These are phyloP conservation scores for Alauda arvensis DNA, from an alignment of 2,797 vertebrate genomes.

Conservation along the genomic window DNA sequence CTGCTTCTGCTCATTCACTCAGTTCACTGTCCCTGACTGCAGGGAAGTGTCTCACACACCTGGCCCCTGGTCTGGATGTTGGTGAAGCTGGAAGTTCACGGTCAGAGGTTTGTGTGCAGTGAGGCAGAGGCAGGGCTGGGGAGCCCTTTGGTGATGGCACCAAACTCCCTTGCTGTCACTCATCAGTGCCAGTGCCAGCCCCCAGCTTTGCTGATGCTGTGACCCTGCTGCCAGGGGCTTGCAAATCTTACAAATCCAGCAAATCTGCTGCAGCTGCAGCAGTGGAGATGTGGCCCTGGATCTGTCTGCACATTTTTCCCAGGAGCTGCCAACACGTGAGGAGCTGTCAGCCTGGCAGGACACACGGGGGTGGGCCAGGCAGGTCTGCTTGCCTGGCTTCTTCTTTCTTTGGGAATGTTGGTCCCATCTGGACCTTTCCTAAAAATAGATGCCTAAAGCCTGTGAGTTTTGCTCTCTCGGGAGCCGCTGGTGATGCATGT, in stretches of 20 bases:
- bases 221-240: not conserved
- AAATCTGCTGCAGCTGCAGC: not conserved
- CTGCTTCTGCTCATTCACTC: not conserved
- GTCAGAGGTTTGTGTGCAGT: not conserved
- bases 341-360: not conserved
- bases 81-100: not conserved
- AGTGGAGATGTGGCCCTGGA: not conserved
- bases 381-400: not conserved
- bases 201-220: not conserved
- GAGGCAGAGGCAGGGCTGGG: not conserved
- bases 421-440: not conserved
- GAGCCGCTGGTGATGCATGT: not conserved
- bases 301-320: not conserved
- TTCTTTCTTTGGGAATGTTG: not conserved
- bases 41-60: not conserved
- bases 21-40: not conserved
- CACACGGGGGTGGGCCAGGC: not conserved
- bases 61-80: not conserved
- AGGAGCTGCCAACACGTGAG: not conserved
- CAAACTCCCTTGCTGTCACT: not conserved
- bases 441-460: not conserved
- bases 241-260: not conserved
- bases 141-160: not conserved
- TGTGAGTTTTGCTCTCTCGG: not conserved
- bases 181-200: fast-evolving